Base-by-base conservation (phyloP, 2,888 invertebrate genomes). In the Amphimallon solstitiale region DNA sequence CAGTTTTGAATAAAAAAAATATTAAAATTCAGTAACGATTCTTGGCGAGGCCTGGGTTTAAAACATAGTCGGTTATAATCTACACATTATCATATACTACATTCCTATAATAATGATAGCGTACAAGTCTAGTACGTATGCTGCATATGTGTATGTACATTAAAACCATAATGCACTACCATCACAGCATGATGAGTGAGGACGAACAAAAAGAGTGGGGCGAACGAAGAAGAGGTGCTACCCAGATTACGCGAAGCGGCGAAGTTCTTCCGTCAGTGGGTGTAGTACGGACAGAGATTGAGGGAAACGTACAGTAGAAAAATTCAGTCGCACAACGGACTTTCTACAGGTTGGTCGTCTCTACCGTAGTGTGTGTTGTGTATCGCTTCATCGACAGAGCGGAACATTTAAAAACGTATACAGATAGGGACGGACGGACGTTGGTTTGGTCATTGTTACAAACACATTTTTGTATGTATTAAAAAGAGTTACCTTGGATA, bases 341-440 rank as follows among this genome's bases (percentile, higher is more conserved):
- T 52, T 63, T 14, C 10, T 23, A 15, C 12, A 51, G 40, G 56
- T 56, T 40, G 21, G 40, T 40, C 56, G 56, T 40, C n/a, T n/a
- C n/a, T n/a, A 40, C 23, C 21, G 46, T n/a, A 14, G 19, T 38
- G 60, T 43, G 17, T 46, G 46, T n/a, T 43, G 19, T 38, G 60
- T 43, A 23, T n/a, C 37, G 63, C 21, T 63, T 54, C 54, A 37
- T 17, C 43, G 54, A 34, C 45, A 54, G 63, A 63, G 63, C 63
- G 63, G 45, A 63, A 63, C 63, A 54, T 63, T 63, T 63, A 23
- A 63, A n/a, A 63, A 34, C 52, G 23, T 17, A 23, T 40, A 48
- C 19, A n/a, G n/a, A 23, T 49, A 40, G 38, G n/a, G 9, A 43
- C 29, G 43, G 38, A 49, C 40, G 10, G 37, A 5, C 43, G 43